Evolutionary conservation across 2,888 invertebrate species (phyloP).

Genomic region (Acleris holmiana): DNA sequence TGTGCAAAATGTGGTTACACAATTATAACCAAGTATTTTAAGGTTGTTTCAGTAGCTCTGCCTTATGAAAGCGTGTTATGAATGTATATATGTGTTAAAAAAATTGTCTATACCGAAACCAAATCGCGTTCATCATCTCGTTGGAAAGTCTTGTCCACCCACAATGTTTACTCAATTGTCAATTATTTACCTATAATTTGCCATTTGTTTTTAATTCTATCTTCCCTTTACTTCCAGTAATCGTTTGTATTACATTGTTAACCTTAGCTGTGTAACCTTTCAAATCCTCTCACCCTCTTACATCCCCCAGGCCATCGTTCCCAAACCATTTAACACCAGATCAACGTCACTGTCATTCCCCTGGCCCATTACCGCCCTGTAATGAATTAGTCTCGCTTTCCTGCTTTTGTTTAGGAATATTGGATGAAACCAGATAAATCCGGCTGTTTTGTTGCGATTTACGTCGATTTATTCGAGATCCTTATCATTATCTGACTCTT

Average conservation of each 20-base stretch:
- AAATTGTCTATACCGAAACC: no score
- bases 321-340: slow-evolving; percentile 40
- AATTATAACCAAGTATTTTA: no score
- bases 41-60: no score
- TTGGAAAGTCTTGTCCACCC: no score
- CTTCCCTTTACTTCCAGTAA: not conserved
- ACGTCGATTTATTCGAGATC: slow-evolving; percentile 25
- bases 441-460: slow-evolving; percentile 18
- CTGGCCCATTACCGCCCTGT: slow-evolving; percentile 57
- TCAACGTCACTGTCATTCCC: slow-evolving; percentile 58
- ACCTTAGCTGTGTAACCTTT: slow-evolving; percentile 4
- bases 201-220: no score
- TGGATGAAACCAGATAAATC: slow-evolving; percentile 15
- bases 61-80: no score
- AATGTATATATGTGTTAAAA: no score
- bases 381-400: slow-evolving; percentile 53
- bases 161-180: no score
- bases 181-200: not conserved
- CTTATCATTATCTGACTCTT: not conserved
- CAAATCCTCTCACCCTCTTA: not conserved
- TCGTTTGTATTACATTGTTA: slow-evolving; percentile 10
- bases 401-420: slow-evolving; percentile 41
- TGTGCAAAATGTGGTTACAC: no score
- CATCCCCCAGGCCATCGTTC: slow-evolving; percentile 23
- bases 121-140: no score